Evolutionary conservation across 2,113 vertebrate species (phyloP).

Genomic region (Xiphophorus couchianus): DNA sequence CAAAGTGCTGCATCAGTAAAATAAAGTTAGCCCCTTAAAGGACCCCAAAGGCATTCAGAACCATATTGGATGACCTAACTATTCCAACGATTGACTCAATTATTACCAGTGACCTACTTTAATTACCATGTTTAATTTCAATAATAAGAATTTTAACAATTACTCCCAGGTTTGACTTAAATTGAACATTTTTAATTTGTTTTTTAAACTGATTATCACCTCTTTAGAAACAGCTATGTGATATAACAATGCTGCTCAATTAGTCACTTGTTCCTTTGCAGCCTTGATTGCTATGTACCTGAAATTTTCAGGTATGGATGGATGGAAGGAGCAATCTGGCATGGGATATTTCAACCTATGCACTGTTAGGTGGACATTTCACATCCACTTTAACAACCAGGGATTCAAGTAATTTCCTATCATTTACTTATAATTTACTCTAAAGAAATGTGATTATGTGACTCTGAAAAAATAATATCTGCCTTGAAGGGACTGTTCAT

Average conservation of each 20-base stretch:
- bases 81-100: background rate
- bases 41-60: background rate
- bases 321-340: no score
- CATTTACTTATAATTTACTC: background rate
- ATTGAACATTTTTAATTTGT: background rate
- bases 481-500: background rate
- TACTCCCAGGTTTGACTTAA: background rate
- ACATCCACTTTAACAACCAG: background rate
- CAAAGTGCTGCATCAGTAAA: background rate
- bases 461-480: background rate
- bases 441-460: background rate
- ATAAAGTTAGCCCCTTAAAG: background rate
- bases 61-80: conserved; percentile 5
- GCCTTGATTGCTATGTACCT: no score
- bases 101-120: background rate
- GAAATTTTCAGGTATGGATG: no score
- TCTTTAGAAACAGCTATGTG: no score
- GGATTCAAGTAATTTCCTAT: background rate
- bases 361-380: background rate
- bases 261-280: no score
- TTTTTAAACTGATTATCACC: no score
- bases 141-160: background rate
- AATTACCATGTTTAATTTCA: background rate
- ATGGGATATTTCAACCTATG: no score
- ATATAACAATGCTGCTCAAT: no score